Evolutionary conservation across 1,140 invertebrate species (phyloP).

Genomic region (Radopholus similis): DNA sequence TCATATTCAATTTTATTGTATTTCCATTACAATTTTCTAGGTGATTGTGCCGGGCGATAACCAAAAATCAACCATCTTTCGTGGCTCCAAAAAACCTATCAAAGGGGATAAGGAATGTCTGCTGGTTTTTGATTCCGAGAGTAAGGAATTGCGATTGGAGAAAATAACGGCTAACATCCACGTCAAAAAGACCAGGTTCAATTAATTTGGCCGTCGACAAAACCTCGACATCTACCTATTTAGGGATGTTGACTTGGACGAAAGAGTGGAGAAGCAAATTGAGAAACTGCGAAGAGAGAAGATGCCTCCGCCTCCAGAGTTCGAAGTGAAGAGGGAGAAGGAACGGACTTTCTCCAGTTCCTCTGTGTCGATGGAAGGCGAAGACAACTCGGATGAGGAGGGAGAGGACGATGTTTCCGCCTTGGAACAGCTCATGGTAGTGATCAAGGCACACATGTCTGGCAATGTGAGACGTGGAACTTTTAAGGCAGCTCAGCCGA

Average conservation of each 20-base stretch:
- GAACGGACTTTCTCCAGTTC: slow-evolving; percentile 11
- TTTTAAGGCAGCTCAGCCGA: too few species aligned
- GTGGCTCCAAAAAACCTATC: slow-evolving; percentile 5
- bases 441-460: not conserved
- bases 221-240: not conserved
- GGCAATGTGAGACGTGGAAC: not conserved
- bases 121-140: slow-evolving; percentile 1
- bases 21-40: not conserved
- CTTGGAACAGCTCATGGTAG: slow-evolving; percentile 19
- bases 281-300: slow-evolving; percentile 4
- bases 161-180: slow-evolving; percentile 10
- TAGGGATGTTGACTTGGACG: not conserved
- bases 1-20: not conserved
- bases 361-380: slow-evolving; percentile 1
- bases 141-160: slow-evolving; percentile 5
- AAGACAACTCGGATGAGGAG: slow-evolving; percentile 5
- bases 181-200: slow-evolving; percentile 16
- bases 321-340: not conserved
- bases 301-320: not conserved
- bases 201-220: not conserved
- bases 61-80: slow-evolving; percentile 6
- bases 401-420: slow-evolving; percentile 14
- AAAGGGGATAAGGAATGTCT: slow-evolving; percentile 20
- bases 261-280: not conserved
- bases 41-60: slow-evolving; percentile 11